Evolutionary conservation across 2,113 vertebrate species (phyloP), one percentile per base, ranked within the genome.

Genomic region (Lepidothrix coronata): DNA sequence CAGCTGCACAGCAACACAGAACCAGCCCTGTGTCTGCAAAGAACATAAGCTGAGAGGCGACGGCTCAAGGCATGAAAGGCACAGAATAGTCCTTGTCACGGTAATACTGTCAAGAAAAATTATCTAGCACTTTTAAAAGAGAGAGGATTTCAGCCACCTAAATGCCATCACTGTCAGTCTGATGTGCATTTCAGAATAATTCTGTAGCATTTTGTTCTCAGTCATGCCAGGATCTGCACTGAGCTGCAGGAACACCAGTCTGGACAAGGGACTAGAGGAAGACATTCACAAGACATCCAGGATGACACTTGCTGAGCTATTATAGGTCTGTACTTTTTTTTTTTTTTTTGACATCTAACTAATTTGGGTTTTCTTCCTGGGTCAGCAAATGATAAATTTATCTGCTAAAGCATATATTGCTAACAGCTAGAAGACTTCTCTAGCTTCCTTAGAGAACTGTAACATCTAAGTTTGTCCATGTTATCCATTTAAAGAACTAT

Each of bases 141-240:
- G 72, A 77, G 58, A 88, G 46, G 54, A 74, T 84, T 96, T 90
- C 85, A 88, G 88, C 82, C 90, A 92, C 41, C 48, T 52, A 92
- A 95, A 96, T 88, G 88, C 76, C 93, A 93, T 75, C 65, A 48
- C 68, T 91, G 90, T 94, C 96, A 91, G 93, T n/a, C 76, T 96
- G 93, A 94, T 94, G 90, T 68, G 79, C 83, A 89, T 89, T 93
- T 91, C 79, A 84, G 76, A 88, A 63, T 61, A 91, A 84, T 88
- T 71, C 57, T 67, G 79, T 48, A 88, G 65, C 83, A 86, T 86
- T 94, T 94, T 91, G 44, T 89, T 82, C 65, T 93, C 82, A 88
- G 72, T 65, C 68, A 52, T 14, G 82, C 57, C 79, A 81, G 33
- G 61, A 84, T 77, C 39, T 80, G 75, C 78, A 80, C 23, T 35